Base-by-base conservation (phyloP, 2,888 invertebrate genomes). In the Sphaeridia pumilis region DNA sequence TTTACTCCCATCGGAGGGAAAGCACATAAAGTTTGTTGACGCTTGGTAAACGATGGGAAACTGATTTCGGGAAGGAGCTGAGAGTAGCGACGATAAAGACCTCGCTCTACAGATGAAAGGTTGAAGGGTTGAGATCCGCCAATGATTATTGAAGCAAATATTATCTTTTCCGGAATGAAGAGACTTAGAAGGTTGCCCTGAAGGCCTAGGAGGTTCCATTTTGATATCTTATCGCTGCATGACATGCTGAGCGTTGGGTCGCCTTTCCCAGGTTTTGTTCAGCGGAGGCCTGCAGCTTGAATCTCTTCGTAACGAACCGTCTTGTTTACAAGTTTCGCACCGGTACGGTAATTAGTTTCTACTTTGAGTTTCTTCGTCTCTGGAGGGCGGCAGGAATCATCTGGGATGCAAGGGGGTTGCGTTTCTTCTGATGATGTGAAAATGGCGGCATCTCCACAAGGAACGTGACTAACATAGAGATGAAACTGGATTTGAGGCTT, bases 401-500 rank as follows among this genome's bases (percentile, higher is more conserved):
- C 44, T 27, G 26, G 2, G 17, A n/a, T n/a, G n/a, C n/a, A n/a
- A n/a, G n/a, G n/a, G n/a, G n/a, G n/a, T n/a, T n/a, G n/a, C n/a
- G n/a, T 24, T 7, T 22, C 17, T 12, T 22, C 5, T 5, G 10
- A 5, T 14, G 5, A n/a, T 10, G 31, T 10, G 68, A 85, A 78
- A 64, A 94, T 93, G 20, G 89, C 84, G 14, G 89, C 89, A 76
- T 94, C 94, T 0, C 94, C 94, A 73, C 94, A 94, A 20, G 93
- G 94, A 35, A 84, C 77, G 68, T 88, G 86, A 46, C 87, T 88
- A 27, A 85, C 81, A 67, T 84, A 87, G 67, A 94, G 83, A 69
- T 89, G 83, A 70, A 87, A 89, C 26, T 77, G 74, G 25, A 86
- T 69, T 35, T 73, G 73, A 3, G 74, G 66, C 64, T 76, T 77